Evolutionary conservation across 2,113 vertebrate genomes (phyloP).

Genomic region (Brevimyrus niger): DNA sequence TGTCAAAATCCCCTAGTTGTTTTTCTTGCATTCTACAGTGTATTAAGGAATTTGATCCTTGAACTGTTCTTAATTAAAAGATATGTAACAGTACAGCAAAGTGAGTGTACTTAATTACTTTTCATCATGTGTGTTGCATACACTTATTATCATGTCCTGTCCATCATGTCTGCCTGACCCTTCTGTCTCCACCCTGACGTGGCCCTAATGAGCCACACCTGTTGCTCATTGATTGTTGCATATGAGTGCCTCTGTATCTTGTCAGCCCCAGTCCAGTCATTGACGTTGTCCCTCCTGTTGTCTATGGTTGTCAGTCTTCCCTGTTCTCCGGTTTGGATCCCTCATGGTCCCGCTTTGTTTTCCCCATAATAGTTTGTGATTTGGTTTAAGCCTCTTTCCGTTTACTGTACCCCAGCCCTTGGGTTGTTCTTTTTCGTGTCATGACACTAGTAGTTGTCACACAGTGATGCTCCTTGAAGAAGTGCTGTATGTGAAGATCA

Average conservation of each 20-base stretch:
- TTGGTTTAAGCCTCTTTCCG: too few relatives aligned
- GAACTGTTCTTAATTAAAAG: neutral
- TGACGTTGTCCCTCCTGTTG: neutral
- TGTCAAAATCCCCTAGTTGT: neutral
- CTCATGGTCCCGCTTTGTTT: too few relatives aligned
- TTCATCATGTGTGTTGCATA: neutral
- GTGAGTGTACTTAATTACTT: neutral
- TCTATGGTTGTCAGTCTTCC: neutral
- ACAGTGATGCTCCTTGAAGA: too few relatives aligned
- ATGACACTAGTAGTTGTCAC: too few relatives aligned
- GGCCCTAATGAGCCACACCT: neutral
- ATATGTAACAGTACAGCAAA: neutral
- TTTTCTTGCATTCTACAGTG: neutral
- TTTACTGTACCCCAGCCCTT: too few relatives aligned
- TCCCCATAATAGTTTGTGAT: too few relatives aligned
- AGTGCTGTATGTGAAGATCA: too few relatives aligned
- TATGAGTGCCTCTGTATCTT: neutral
- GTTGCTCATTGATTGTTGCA: neutral
- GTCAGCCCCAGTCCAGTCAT: neutral
- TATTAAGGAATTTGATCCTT: neutral
- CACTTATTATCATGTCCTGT: neutral
- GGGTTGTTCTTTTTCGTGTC: too few relatives aligned
- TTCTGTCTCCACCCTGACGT: neutral
- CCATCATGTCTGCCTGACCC: neutral
- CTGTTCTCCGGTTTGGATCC: too few relatives aligned